Conservation (phyloP, 2,797 vertebrate species). For the Dermochelys coriacea region DNA sequence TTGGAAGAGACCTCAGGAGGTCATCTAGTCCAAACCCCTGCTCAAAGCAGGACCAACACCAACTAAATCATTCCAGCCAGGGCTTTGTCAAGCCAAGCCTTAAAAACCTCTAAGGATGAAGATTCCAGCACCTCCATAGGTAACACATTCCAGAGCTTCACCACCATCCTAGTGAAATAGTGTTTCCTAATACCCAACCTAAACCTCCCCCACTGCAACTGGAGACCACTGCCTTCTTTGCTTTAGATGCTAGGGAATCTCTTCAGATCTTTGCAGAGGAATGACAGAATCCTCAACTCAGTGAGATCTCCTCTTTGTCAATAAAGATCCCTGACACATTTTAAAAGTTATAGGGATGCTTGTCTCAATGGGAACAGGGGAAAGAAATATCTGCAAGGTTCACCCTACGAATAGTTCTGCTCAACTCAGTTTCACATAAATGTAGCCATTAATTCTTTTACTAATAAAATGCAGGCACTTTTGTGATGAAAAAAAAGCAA, state of each 20-base stretch:
- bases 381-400: not conserved
- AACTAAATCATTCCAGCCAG: too few relatives aligned
- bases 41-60: too few relatives aligned
- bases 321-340: not conserved
- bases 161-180: too few relatives aligned
- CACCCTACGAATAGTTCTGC: not conserved
- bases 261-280: not conserved
- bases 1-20: too few relatives aligned
- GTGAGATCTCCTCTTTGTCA: not conserved
- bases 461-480: not conserved
- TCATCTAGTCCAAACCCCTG: too few relatives aligned
- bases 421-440: constrained; percentile 1
- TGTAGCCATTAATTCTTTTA: constrained; percentile 28
- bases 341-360: not conserved
- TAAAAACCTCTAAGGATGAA: too few relatives aligned
- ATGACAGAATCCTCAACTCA: not conserved
- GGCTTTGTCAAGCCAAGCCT: too few relatives aligned
- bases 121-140: too few relatives aligned
- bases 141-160: too few relatives aligned
- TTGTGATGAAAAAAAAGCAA: not conserved
- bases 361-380: not conserved
- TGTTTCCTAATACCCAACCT: too few relatives aligned
- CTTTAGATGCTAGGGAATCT: not conserved
- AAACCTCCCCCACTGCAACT: too few relatives aligned
- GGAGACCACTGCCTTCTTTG: not conserved